Evolutionary conservation across 2,888 invertebrate species (phyloP), one percentile per base, ranked within the genome.

Genomic region (Drosophila nigricruria): DNA sequence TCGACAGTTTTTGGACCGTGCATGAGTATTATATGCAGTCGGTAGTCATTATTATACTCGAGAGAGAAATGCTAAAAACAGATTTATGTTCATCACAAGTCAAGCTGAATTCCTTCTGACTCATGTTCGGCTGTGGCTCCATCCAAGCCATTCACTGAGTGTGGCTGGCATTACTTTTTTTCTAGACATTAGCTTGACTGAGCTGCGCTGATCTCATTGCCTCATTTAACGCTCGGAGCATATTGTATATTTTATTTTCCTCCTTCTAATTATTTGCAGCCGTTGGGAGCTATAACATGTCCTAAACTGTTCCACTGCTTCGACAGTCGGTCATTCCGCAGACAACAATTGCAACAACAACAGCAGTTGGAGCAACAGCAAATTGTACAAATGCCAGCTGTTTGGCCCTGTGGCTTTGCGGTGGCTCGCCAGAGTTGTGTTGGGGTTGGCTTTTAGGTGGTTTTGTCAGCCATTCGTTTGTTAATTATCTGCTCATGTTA

Each of bases 401-500:
- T 50, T 38, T 43, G 43, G 34, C 20, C 10, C 20, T 27, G 45
- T 38, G 40, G 42, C 30, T 63, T 18, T n/a, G 49, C 57, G 63
- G 47, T 49, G 56, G 61, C 49, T 65, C 20, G 45, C 9, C 38
- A 10, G 40, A 18, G 43, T 32, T 64, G 66, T 5, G 25, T n/a
- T 63, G 25, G 40, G 25, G 47, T 4, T 54, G 16, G 56, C 9
- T 45, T 54, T 64, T 57, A 42, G 54, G 65, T 57, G 54, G 65
- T 38, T 64, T 30, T 20, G 50, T 30, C 32, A 45, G 27, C 49
- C 32, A 52, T 58, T 34, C 63, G 66, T 58, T 57, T 64, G 74
- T 77, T 73, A 84, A 84, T 77, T 81, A 73, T 67, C 70, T 50
- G 64, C 72, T 65, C 52, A 36, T 52, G 68, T 42, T 70, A 30